phyloP scores from a whole-genome alignment of 2,797 vertebrate genomes.

The Pachyuromys duprasi region DNA sequence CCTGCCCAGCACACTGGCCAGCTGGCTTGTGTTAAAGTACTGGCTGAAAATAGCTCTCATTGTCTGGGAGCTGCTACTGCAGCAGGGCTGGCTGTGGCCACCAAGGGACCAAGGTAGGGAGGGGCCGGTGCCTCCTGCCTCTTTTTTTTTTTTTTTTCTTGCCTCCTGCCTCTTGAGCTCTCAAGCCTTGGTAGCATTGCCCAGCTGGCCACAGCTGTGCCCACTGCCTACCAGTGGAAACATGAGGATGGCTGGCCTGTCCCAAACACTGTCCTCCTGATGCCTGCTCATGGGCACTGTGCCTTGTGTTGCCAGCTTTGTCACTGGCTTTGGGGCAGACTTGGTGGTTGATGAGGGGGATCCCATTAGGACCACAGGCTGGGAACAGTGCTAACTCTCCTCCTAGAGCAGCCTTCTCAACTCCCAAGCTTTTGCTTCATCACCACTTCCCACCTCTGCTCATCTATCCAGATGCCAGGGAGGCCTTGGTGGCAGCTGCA shows the following conservation, averaged over 20 bases:
- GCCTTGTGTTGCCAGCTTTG: background rate
- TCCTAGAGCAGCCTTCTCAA: background rate
- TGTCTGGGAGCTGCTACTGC: constrained; percentile 84
- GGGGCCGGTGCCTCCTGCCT: constrained; percentile 61
- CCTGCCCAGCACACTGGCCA: constrained; percentile 75
- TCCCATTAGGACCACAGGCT: background rate
- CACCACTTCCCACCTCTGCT: background rate
- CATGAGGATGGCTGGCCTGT: constrained; percentile 7
- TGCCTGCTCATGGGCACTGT: background rate
- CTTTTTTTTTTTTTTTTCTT: no score
- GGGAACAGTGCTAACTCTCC: background rate
- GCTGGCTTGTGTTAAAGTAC: constrained; percentile 83
- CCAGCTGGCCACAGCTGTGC: constrained; percentile 61
- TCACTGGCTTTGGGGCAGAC: background rate
- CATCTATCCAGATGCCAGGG: background rate
- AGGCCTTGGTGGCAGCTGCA: background rate
- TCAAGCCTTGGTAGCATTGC: constrained; percentile 52
- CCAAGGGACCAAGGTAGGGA: constrained; percentile 54
- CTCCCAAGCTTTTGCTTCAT: background rate
- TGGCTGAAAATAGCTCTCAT: constrained; percentile 82
- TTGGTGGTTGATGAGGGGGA: background rate
- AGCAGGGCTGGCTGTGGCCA: constrained; percentile 39
- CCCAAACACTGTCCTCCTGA: background rate
- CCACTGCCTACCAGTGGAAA: constrained; percentile 37
- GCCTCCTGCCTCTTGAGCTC: constrained; percentile 60